Evolutionary conservation across 2,888 invertebrate genomes (phyloP), one percentile per base, ranked within the genome.

Genomic region (Hypselothyrea guttata): DNA sequence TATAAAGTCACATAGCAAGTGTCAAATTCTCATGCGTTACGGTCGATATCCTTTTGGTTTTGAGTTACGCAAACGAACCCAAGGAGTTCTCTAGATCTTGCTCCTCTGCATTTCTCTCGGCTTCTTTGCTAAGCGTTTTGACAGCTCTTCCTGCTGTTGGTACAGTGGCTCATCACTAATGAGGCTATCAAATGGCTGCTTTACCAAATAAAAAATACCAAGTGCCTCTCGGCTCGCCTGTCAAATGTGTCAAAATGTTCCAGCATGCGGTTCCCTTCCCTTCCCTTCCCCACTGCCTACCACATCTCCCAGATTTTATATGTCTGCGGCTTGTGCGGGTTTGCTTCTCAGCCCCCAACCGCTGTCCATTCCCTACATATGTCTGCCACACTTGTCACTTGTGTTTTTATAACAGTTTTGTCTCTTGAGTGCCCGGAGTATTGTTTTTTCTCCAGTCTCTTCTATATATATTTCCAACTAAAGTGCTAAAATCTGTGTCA

Each of bases 151-250:
- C 41, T 41, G 38, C 47, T 48, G 38, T 48, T 44, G 54, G 59
- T 59, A 72, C 76, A 76, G 73, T 76, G 77, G 82, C 60, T 78
- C 75, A 62, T 58, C 76, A 66, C 85, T 84, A 81, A 81, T 81
- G 85, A 81, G 81, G 86, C 81, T 81, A 81, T 81, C 86, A 85
- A 83, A 81, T 81, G 86, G 81, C 79, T 84, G 79, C 84, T 54
- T 79, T 22, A 22, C 22, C 22, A 22, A 22, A 22, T 77, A 74
- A 64, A 64, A 58, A 60, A 22, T 77, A 74, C 67, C 68, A 58
- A 60, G 58, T 56, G 64, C 72, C 62, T 61, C 56, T 60, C 53
- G 54, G 48, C 54, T 75, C 60, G 75, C 51, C 81, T 85, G 85
- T 81, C 81, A 83, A 75, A 81, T 69, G 76, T 85, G 85, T 81